Evolutionary conservation across 2,888 invertebrate species (phyloP), one percentile per base, ranked within the genome.

Genomic region (Amiota minor): DNA sequence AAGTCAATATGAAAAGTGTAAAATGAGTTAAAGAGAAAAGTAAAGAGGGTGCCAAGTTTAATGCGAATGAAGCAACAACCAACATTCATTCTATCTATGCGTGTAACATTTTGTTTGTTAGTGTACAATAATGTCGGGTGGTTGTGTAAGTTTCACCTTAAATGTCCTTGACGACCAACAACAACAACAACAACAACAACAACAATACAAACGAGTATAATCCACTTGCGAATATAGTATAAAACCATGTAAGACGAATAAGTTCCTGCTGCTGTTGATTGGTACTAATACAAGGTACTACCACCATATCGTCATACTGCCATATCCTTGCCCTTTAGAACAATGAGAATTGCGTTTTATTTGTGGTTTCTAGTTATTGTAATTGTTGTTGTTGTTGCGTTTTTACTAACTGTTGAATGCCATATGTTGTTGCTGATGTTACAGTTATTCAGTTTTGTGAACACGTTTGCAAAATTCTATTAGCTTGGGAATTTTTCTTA

Each of bases 401-500:
- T 35, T 47, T 20, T 59, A 6, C 59, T 59, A 65, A 65, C 65
- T 65, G 65, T 65, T 65, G 65, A 65, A 65, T 65, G 65, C 65
- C 65, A 65, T 65, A 65, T 65, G 65, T 49, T 65, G 65, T 49
- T 47, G 65, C 65, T 47, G 49, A 49, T 64, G 10, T 18, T 59
- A 11, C 53, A 53, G 14, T 16, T 18, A 16, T 46, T 65, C 16
- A 18, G 47, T 49, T n/a, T 9, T 49, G 9, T 10, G 18, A 47
- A 65, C 16, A 65, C 49, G 65, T 64, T 62, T 45, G 12, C 45
- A 62, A 64, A 16, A 64, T 46, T 64, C 45, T 45, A 64, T 64
- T 64, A 64, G 64, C 64, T 64, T 45, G 64, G 45, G 64, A 20
- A 62, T 14, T 12, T 62, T 0, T 35, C 35, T 62, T 45, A 45